Conservation (phyloP, 2,797 vertebrate species). For the Pseudotriccus pelzelni region DNA sequence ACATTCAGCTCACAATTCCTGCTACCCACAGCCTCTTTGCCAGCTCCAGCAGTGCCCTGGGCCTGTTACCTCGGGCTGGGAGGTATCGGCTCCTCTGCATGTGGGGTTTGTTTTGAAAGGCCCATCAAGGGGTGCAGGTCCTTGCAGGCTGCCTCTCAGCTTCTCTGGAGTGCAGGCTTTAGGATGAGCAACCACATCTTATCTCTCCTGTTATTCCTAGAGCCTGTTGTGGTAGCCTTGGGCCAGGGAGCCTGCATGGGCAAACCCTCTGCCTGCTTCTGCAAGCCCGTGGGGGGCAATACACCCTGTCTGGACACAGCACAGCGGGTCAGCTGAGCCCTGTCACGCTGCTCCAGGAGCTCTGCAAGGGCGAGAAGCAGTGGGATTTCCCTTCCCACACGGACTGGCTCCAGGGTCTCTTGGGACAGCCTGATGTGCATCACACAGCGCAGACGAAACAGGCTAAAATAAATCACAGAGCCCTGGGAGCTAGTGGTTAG, state of each 20-base stretch:
- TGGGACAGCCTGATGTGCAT: neutral
- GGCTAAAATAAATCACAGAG: neutral
- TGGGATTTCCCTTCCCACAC: neutral
- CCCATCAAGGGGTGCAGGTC: neutral
- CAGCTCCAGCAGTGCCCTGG: neutral
- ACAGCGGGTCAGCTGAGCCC: neutral
- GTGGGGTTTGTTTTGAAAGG: neutral
- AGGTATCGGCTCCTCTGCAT: neutral
- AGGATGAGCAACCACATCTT: neutral
- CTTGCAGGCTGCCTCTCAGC: neutral
- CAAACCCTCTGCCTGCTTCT: neutral
- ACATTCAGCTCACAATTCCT: neutral
- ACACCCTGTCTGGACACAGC: neutral
- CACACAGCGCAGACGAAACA: neutral
- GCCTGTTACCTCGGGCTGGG: accelerated
- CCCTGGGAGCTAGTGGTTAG: neutral
- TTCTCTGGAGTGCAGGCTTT: neutral
- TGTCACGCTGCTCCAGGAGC: accelerated
- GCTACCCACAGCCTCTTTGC: neutral
- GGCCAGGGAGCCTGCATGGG: neutral
- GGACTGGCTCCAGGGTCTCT: neutral
- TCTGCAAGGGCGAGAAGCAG: neutral
- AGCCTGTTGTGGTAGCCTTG: neutral
- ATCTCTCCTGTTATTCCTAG: neutral
- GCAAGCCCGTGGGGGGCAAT: neutral